phyloP scores from a whole-genome alignment of 2,888 invertebrate genomes.

The Elegia similella region DNA sequence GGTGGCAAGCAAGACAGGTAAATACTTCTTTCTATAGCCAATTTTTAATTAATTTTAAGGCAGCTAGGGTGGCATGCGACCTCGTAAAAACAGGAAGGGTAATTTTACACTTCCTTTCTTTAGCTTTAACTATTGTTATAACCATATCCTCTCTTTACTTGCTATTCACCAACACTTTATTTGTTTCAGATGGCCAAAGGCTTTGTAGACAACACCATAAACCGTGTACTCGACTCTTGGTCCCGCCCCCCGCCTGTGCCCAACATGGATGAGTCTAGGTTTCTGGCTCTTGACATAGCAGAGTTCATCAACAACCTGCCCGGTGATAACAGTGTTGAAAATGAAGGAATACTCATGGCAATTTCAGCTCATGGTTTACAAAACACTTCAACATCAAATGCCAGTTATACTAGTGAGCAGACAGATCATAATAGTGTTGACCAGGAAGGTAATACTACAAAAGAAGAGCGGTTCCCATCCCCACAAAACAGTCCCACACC shows the following conservation, averaged over 20 bases:
- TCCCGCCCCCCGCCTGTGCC: conserved; percentile 70
- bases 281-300: conserved; percentile 66
- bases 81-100: too few relatives aligned
- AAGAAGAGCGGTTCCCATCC: conserved; percentile 34
- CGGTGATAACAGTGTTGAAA: conserved; percentile 83
- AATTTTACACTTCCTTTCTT: too few relatives aligned
- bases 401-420: conserved; percentile 28
- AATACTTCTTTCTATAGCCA: too few relatives aligned
- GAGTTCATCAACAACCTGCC: conserved; percentile 80
- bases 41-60: too few relatives aligned
- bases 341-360: conserved; percentile 88
- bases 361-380: conserved; percentile 87
- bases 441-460: conserved; percentile 20
- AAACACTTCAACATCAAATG: conserved; percentile 52
- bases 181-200: conserved; percentile 81
- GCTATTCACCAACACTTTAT: conserved; percentile 1
- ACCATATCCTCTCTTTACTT: too few relatives aligned
- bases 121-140: too few relatives aligned
- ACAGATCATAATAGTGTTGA: conserved; percentile 15
- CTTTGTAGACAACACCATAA: conserved; percentile 86
- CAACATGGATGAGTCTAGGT: conserved; percentile 54
- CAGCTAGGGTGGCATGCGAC: too few relatives aligned
- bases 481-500: conserved; percentile 44
- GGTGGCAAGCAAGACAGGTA: conserved; percentile 86
- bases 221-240: conserved; percentile 84